A percentile compares a stretch with the other conserved stretches of the same genome.
phyloP scores from a whole-genome alignment of 2,113 vertebrate genomes.

The Pampusana beccarii region DNA sequence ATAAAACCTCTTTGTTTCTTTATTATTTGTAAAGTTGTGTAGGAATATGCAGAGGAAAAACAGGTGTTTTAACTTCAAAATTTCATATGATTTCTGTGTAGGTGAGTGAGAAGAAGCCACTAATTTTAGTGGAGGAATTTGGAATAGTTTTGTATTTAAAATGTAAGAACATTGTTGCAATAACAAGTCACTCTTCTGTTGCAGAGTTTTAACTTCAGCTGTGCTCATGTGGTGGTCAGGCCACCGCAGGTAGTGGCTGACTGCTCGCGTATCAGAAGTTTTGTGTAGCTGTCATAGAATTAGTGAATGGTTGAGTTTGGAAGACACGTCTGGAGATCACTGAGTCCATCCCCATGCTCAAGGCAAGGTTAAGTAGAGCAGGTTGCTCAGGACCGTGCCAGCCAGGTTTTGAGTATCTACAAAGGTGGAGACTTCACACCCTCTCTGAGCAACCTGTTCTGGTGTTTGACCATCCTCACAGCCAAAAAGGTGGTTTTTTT shows the following conservation, averaged over 20 bases:
- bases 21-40: background rate
- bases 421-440: background rate
- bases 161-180: background rate
- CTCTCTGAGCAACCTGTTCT: background rate
- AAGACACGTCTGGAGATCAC: background rate
- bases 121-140: background rate
- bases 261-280: background rate
- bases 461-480: background rate
- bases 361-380: background rate
- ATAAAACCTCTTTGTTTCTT: background rate
- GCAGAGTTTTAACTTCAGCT: background rate
- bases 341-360: background rate
- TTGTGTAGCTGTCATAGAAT: background rate
- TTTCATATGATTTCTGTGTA: rapidly evolving
- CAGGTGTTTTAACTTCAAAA: background rate
- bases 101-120: background rate
- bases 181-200: background rate
- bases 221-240: background rate
- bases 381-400: background rate
- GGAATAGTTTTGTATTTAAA: background rate
- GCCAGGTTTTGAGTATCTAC: background rate
- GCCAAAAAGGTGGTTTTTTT: background rate
- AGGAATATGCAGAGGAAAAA: background rate
- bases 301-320: background rate
- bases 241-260: background rate